A percentile compares a stretch with the other conserved stretches of the same genome.
phyloP scores from a whole-genome alignment of 2,113 vertebrate species.

The Aldabrachelys gigantea region DNA sequence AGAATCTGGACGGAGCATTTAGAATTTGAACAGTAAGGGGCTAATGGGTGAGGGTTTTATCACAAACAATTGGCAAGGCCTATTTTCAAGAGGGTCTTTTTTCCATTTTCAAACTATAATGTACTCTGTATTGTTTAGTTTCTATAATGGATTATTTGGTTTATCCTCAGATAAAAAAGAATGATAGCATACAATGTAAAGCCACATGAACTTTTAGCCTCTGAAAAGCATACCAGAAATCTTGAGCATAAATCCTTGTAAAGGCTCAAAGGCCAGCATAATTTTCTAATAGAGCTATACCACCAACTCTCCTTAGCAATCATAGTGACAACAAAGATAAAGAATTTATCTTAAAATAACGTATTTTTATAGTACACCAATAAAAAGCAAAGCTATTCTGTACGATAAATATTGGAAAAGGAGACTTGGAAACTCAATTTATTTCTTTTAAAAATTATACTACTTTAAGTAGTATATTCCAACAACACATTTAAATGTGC shows the following conservation, averaged over 20 bases:
- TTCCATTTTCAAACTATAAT: slow-evolving; percentile 10
- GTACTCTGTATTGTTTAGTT: background rate
- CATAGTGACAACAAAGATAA: slow-evolving; percentile 63
- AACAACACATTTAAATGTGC: slow-evolving; percentile 35
- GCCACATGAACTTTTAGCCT: slow-evolving; percentile 30
- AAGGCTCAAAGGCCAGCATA: slow-evolving; percentile 27
- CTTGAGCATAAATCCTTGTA: slow-evolving; percentile 26
- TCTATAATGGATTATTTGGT: slow-evolving; percentile 10
- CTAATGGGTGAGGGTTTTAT: background rate
- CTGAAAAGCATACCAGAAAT: slow-evolving; percentile 31
- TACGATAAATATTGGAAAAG: slow-evolving; percentile 51
- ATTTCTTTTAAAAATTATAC: slow-evolving; percentile 44
- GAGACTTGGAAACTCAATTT: slow-evolving; percentile 51
- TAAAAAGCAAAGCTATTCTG: slow-evolving; percentile 49
- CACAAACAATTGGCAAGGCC: background rate
- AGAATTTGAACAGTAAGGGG: background rate
- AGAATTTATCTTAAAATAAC: slow-evolving; percentile 58
- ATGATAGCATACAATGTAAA: slow-evolving; percentile 23
- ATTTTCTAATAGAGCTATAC: slow-evolving; percentile 57
- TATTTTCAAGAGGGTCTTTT: background rate
- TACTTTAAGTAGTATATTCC: slow-evolving; percentile 52
- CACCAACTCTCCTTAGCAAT: slow-evolving; percentile 60
- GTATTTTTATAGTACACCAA: slow-evolving; percentile 31
- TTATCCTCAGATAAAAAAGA: slow-evolving; percentile 1
- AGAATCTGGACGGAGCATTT: background rate